Evolutionary conservation across 2,113 vertebrate species (phyloP), one percentile per base, ranked within the genome.

Genomic region (Poeciliopsis turrubarensis): DNA sequence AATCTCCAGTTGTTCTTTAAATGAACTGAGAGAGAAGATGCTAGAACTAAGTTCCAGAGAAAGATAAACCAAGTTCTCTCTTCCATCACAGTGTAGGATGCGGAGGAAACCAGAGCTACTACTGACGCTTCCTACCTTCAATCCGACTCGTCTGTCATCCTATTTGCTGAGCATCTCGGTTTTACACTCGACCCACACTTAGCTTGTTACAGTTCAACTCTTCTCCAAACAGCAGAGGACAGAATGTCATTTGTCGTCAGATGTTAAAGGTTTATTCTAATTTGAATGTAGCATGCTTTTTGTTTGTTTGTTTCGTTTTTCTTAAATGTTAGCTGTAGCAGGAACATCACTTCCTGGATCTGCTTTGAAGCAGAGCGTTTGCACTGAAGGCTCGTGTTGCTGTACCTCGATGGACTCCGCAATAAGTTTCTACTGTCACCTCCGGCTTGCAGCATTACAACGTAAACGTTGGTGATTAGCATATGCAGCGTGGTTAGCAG

Each of bases 361-460:
- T 71, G 4, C 6, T 29, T 51, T 68, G 37, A 39, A 63, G 61
- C 10, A 32, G 19, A 74, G 32, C 60, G 32, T 12, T 37, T 73
- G 37, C 72, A 2, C 76, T 57, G 41, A 47, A 72, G 37, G 47
- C 70, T 73, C 60, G 73, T 32, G 51, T 60, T 63, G 5, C 60
- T 70, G n/a, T 65, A 65, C 60, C 70, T 54, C 32, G 29, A 63
- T 1, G 65, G 66, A 69, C 57, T 65, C 44, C 17, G 84, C 86
- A 66, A 69, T 75, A 60, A 68, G 27, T 63, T 32, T 17, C 68
- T 63, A 8, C 31, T 22, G 72, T 81, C 61, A 65, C 68, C 84
- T 87, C 75, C 68, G 15, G 44, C 44, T 19, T 47, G 44, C 65
- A 8, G 72, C 14, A 70, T 65, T 34, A n/a, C 12, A 41, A 44